Base-by-base conservation (phyloP, 2,888 invertebrate species). In the Girardia tigrina region DNA sequence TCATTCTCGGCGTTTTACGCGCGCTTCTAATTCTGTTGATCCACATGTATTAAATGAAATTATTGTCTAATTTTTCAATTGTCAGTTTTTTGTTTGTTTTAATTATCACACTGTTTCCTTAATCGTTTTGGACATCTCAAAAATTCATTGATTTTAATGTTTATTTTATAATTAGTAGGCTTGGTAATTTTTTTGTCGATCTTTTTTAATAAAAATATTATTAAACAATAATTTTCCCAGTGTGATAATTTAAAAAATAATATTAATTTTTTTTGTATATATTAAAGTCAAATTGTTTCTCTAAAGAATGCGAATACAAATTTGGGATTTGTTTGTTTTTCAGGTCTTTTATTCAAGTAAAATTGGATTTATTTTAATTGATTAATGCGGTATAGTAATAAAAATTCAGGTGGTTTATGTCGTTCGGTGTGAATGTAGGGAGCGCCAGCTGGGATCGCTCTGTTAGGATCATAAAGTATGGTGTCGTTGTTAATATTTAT, bases 361-460 rank as follows among this genome's bases (percentile, higher is more conserved):
- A 56, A 56, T n/a, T 56, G 56, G 23, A 56, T 56, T 56, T 23
- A 23, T 56, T 56, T 56, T 56, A 56, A 56, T 56, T 56, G 56
- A 56, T 56, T 56, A 20, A 23, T 56, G 56, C 56, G 56, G 56
- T 23, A 56, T 20, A 56, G 56, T 56, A 56, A 56, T 56, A 56
- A 56, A 56, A 56, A 20, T 56, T 56, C 56, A 56, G 56, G 56
- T 56, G 56, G 56, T 56, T 56, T 56, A 56, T 56, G 56, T 56
- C 56, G n/a, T 56, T 56, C 23, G n/a, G 56, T 56, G 56, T 56
- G 56, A 56, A 56, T n/a, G 56, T 20, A 56, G n/a, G n/a, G n/a
- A 56, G 56, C 56, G 56, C 56, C 56, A 56, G 56, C 56, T 56
- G 56, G 56, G 56, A 56, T n/a, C 56, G 56, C 56, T 56, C 56